Evolutionary conservation across 2,113 vertebrate species (phyloP), one percentile per base, ranked within the genome.

Genomic region (Paraplagusia blochii): DNA sequence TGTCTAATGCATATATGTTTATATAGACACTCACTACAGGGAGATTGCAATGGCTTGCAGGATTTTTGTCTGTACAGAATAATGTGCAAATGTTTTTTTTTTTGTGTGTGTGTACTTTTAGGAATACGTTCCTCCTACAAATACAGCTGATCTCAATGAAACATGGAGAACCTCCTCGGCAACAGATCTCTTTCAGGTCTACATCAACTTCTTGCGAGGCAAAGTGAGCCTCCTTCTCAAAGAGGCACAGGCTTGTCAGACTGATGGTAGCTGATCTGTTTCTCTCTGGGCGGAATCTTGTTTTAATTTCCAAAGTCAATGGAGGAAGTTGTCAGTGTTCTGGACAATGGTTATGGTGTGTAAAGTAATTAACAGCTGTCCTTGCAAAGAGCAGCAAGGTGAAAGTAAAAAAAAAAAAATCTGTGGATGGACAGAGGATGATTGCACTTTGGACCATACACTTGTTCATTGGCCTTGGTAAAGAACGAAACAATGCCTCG

Each of bases 201-300:
- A 92, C 6, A 58, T 87, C 58, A 90, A 90, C 71, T 92, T 92
- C 73, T 80, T 92, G 70, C 80, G 91, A 34, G 91, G 91, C 43
- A 92, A 92, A 82, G 88, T 90, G 62, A 84, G 52, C 49, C 86
- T 86, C 58, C 83, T 92, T 17, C 72, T 91, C 6, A n/a, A 42
- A 1, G 78, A 63, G 11, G 89, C 90, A n/a, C 79, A 83, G 44
- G 83, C 83, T 39, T 92, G 91, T 63, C 79, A 79, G 59, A 79
- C 82, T 58, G 79, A 86, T 16, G 67, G 76, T 72, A 89, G 89
- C 86, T 90, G 89, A 90, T 85, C n/a, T 4, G 33, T 11, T 13
- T 13, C 44, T 35, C 71, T 50, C 50, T n/a, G 51, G 72, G 63
- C 51, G 7, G 64, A 74, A 58, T 55, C 63, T 53, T 70, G 68